Evolutionary conservation across 2,113 vertebrate species (phyloP).

Genomic region (Lathamus discolor): DNA sequence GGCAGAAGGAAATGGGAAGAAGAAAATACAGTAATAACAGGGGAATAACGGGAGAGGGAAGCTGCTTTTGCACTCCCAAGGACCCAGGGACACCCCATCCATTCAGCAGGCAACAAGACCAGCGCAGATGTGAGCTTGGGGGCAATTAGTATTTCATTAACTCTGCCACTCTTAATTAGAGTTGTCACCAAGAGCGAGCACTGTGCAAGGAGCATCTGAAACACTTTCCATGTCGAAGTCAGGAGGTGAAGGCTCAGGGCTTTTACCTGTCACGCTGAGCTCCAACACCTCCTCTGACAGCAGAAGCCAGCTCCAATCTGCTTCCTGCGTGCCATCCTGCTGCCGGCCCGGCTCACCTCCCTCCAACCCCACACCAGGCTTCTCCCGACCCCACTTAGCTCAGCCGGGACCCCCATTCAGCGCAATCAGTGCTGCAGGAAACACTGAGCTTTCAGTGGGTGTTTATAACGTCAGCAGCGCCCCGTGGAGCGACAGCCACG

Average conservation of each 20-base stretch:
- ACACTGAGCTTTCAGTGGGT: not conserved
- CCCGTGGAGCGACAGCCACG: not conserved
- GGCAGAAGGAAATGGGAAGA: not conserved
- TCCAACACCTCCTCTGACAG: not conserved
- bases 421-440: not conserved
- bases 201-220: not conserved
- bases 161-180: not conserved
- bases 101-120: not conserved
- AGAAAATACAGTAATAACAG: not conserved
- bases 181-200: not conserved
- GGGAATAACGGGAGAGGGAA: not conserved
- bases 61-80: not conserved
- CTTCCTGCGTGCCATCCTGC: not conserved
- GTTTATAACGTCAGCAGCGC: not conserved
- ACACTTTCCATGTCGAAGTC: not conserved
- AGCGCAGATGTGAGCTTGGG: not conserved
- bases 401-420: fast-evolving
- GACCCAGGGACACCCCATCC: not conserved
- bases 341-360: not conserved
- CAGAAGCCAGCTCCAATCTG: not conserved
- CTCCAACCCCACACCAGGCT: not conserved
- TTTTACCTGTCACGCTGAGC: not conserved
- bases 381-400: not conserved
- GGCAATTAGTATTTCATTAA: not conserved
- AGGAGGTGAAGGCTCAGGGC: not conserved